phyloP scores from a whole-genome alignment of 1,140 invertebrate genomes.

The Drosophila tropicalis region DNA sequence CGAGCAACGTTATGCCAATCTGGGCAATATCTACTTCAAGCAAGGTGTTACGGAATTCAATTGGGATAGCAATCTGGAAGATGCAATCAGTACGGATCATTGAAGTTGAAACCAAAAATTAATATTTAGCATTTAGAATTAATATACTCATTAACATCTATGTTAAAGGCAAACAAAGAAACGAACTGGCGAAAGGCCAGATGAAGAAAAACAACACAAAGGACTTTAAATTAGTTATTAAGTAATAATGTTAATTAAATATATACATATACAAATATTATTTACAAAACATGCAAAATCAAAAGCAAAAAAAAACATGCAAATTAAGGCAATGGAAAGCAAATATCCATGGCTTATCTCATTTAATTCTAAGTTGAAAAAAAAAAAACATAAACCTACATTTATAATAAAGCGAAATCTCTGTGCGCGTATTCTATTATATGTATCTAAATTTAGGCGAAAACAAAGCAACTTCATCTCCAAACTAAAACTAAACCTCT shows the following conservation, averaged over 20 bases:
- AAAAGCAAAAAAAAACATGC: constrained; percentile 23
- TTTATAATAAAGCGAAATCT: constrained; percentile 46
- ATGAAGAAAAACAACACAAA: constrained; percentile 63
- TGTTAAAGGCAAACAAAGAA: constrained; percentile 29
- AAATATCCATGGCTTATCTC: constrained; percentile 23
- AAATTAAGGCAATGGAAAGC: constrained; percentile 10
- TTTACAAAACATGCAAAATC: constrained; percentile 32
- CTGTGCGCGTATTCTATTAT: constrained; percentile 34
- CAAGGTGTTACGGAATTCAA: constrained; percentile 91
- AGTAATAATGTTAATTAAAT: constrained; percentile 68
- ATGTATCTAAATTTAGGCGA: constrained; percentile 22
- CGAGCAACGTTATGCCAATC: constrained; percentile 90
- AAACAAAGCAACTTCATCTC: constrained; percentile 27
- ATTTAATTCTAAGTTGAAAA: constrained; percentile 14
- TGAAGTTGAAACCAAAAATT: constrained; percentile 78
- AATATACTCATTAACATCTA: constrained; percentile 43
- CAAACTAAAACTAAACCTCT: constrained; percentile 38
- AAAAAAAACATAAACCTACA: neutral
- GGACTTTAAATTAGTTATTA: constrained; percentile 74
- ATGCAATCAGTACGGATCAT: constrained; percentile 85
- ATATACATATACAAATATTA: constrained; percentile 27
- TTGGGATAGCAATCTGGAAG: constrained; percentile 92
- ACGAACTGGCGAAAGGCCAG: constrained; percentile 28
- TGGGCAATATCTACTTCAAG: constrained; percentile 89
- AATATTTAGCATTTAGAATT: constrained; percentile 62